phyloP scores from a whole-genome alignment of 2,888 invertebrate genomes.

The Dryadula phaetusa region DNA sequence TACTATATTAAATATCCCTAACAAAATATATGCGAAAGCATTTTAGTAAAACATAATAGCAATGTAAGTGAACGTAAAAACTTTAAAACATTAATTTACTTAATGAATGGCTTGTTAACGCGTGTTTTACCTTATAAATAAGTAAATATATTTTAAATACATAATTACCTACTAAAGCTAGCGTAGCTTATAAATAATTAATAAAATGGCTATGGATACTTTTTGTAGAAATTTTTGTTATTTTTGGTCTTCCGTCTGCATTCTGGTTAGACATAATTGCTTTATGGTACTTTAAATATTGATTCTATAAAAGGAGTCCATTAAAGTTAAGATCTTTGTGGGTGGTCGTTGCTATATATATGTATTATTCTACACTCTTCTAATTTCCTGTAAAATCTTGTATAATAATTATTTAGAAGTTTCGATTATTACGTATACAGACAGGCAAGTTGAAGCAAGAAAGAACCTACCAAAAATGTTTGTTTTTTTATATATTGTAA shows the following conservation, averaged over 20 bases:
- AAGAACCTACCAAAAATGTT: too few relatives aligned
- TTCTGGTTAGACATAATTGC: constrained; percentile 19
- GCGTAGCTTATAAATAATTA: constrained; percentile 26
- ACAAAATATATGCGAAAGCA: constrained; percentile 12
- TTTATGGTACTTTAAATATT: constrained; percentile 8
- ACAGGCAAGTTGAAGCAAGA: too few relatives aligned
- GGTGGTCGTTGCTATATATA: not conserved
- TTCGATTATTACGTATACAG: too few relatives aligned
- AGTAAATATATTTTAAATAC: constrained; percentile 23
- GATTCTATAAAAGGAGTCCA: constrained; percentile 5
- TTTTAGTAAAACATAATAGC: constrained; percentile 22
- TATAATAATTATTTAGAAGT: not conserved
- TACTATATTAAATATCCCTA: constrained; percentile 9
- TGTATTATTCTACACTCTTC: not conserved
- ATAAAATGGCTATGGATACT: constrained; percentile 27
- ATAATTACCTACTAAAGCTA: constrained; percentile 3
- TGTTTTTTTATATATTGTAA: too few relatives aligned
- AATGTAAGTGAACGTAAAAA: constrained; percentile 26
- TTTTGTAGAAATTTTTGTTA: constrained; percentile 19
- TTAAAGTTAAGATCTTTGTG: not conserved
- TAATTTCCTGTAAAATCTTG: not conserved
- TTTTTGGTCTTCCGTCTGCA: constrained; percentile 9
- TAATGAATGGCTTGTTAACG: constrained; percentile 33
- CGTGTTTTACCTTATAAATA: constrained; percentile 31
- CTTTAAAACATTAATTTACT: constrained; percentile 21